Base-by-base conservation (phyloP, 2,113 vertebrate genomes). In the Nanger granti region DNA sequence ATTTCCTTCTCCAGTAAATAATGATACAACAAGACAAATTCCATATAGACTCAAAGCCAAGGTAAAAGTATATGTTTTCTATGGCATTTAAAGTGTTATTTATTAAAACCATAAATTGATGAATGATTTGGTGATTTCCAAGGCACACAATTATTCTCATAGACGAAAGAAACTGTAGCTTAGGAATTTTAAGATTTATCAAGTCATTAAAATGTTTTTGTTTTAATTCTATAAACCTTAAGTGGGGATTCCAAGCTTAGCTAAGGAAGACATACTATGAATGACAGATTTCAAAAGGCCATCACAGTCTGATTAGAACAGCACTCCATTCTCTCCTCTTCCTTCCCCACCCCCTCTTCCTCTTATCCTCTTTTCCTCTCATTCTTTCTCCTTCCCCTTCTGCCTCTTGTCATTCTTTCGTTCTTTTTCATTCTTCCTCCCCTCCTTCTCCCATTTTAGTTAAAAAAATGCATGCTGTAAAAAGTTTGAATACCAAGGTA, bases 401-500 rank as follows among this genome's bases (percentile, higher is more conserved):
- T 54, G n/a, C 10, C 8, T 92, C 17, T 29, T 1, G 7, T 14
- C 8, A 9, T 59, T 15, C 31, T 84, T 76, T 24, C 26, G 15
- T 12, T 80, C 1, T 13, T 60, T 69, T 82, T 55, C 22, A 13
- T 93, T 76, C 9, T 86, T 76, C 14, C 24, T 88, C 24, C 57
- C 37, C 15, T 49, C 4, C 28, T 54, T 9, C 12, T 88, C 18
- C 9, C 52, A 73, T 89, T 80, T 95, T 54, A 9, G 66, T 97
- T 96, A 52, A 26, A 64, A 2, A 86, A 2, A 87, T 94, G 12
- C 7, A 59, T 12, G 13, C n/a, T 84, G 5, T 54, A 29, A 94
- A 88, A 95, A 85, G 55, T n/a, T 82, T 85, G 73, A 97, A 95
- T 91, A 87, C 31, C 55, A 93, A 90, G 87, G 34, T 97, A 97